Evolutionary conservation across 1,140 invertebrate species (phyloP).

Genomic region (Oncopodura yosiiana): DNA sequence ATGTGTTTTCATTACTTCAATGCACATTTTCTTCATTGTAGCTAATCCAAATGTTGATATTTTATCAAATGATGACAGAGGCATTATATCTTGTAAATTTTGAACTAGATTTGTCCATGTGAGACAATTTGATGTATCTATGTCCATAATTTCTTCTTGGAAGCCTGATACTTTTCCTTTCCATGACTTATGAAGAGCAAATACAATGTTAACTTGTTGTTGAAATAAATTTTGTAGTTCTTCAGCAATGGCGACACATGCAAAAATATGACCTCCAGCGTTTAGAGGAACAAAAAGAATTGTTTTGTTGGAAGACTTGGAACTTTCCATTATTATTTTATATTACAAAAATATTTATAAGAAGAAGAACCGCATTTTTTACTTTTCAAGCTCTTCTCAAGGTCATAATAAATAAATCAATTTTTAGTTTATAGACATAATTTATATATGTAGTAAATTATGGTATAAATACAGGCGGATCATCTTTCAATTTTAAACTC

Average conservation of each 20-base stretch:
- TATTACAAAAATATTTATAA: too few relatives aligned
- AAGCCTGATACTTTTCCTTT: too few relatives aligned
- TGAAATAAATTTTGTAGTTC: too few relatives aligned
- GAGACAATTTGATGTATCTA: not conserved
- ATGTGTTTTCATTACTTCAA: constrained; percentile 1
- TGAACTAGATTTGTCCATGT: constrained; percentile 1
- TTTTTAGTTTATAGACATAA: too few relatives aligned
- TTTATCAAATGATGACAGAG: not conserved
- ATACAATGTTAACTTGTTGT: too few relatives aligned
- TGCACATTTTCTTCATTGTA: not conserved
- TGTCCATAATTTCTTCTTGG: not conserved
- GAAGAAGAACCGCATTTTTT: too few relatives aligned
- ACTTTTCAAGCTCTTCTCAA: too few relatives aligned
- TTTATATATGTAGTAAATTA: too few relatives aligned
- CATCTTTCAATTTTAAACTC: constrained; percentile 1
- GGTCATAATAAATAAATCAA: too few relatives aligned
- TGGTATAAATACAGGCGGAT: too few relatives aligned
- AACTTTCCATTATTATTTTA: not conserved
- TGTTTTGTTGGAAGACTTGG: not conserved
- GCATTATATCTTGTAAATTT: not conserved
- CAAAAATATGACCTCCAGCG: constrained; percentile 2
- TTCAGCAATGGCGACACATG: not conserved
- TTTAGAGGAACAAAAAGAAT: constrained; percentile 2
- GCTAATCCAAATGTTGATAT: constrained; percentile 1
- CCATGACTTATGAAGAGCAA: too few relatives aligned